Conservation (phyloP, 1,140 invertebrate species). For the Cardiocondyla obscurior region DNA sequence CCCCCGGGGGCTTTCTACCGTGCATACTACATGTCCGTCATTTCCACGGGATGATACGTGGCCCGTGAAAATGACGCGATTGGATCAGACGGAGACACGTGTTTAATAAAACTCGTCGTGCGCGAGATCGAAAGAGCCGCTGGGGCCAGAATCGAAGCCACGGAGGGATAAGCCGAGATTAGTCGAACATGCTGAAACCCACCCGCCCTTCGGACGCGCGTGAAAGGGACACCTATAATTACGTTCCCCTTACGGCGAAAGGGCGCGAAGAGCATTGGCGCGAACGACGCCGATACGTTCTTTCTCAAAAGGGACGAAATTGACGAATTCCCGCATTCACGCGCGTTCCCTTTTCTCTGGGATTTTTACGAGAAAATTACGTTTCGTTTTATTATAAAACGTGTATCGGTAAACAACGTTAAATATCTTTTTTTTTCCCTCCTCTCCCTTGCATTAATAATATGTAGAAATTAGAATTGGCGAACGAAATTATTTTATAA, state of each 20-base stretch:
- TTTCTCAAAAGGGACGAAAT: constrained; percentile 70
- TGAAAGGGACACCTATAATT: constrained; percentile 76
- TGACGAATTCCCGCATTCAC: constrained; percentile 28
- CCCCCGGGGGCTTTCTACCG: constrained; percentile 12
- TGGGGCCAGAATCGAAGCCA: constrained; percentile 58
- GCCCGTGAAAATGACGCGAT: constrained; percentile 49
- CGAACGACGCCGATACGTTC: constrained; percentile 73
- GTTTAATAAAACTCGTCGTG: constrained; percentile 65
- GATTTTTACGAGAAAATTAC: neutral
- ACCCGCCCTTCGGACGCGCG: constrained; percentile 59
- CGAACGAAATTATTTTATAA: neutral
- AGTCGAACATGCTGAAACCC: constrained; percentile 64
- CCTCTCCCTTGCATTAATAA: neutral
- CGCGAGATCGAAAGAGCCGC: constrained; percentile 58
- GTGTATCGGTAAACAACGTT: neutral
- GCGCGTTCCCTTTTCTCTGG: neutral
- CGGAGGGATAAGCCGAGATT: constrained; percentile 69
- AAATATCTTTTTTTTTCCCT: no score
- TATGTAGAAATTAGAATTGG: neutral
- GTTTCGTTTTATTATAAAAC: neutral
- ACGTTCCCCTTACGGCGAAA: constrained; percentile 68
- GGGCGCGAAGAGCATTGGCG: constrained; percentile 67
- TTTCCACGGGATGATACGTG: constrained; percentile 39
- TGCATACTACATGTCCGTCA: neutral
- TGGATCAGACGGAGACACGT: constrained; percentile 39